Conservation (phyloP, 1,140 invertebrate genomes). For the Pseudomyrmex concolor region DNA sequence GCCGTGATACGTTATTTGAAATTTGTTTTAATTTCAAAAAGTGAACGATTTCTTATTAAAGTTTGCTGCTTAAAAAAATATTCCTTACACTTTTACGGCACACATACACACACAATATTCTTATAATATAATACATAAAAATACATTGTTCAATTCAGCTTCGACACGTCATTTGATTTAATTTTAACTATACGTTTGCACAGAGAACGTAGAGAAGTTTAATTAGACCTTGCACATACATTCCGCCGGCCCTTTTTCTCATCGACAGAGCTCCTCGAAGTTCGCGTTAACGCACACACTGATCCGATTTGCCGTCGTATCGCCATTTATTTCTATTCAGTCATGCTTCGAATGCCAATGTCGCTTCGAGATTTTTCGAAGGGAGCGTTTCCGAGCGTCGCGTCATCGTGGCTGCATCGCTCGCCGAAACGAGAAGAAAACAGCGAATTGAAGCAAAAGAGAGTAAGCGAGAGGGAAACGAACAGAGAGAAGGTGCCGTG, state of each 20-base stretch:
- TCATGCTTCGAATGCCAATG: conserved; percentile 30
- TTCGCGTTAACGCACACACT: background rate
- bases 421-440: conserved; percentile 41
- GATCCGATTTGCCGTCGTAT: conserved; percentile 16
- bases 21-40: background rate
- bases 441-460: conserved; percentile 21
- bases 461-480: conserved; percentile 17
- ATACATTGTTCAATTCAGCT: conserved; percentile 8
- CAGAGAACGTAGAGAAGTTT: conserved; percentile 2
- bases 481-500: conserved; percentile 71
- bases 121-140: background rate
- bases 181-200: background rate
- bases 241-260: background rate
- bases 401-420: conserved; percentile 46
- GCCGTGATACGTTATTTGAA: background rate
- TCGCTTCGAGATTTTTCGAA: conserved; percentile 72
- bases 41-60: background rate
- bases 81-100: no score
- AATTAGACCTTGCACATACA: conserved; percentile 9
- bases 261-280: conserved; percentile 14
- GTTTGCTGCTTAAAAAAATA: background rate
- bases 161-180: background rate
- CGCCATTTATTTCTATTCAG: conserved; percentile 40
- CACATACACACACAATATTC: background rate
- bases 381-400: conserved; percentile 71